phyloP scores from a whole-genome alignment of 2,113 vertebrate species.

The Myotis lucifugus region DNA sequence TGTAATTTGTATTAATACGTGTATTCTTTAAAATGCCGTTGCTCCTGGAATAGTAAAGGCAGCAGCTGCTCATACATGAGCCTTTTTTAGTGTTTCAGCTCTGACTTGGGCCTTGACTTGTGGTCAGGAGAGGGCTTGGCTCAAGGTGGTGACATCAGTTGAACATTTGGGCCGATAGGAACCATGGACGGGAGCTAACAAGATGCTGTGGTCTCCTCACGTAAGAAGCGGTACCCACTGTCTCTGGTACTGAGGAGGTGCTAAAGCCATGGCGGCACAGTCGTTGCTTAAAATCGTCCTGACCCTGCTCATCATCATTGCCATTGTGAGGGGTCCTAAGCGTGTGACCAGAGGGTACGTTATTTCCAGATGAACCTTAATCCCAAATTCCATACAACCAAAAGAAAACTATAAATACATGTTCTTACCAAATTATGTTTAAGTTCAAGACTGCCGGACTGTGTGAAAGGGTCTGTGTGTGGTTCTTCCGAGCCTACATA shows the following conservation, averaged over 20 bases:
- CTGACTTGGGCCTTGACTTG: background rate
- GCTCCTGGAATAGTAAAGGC: background rate
- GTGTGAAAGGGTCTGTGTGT: background rate
- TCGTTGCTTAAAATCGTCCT: background rate
- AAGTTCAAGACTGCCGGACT: background rate
- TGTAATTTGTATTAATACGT: background rate
- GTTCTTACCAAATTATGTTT: background rate
- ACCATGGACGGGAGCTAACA: background rate
- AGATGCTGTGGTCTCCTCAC: background rate
- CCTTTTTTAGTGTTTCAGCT: background rate
- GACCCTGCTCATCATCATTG: rapidly evolving
- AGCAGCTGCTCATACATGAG: rapidly evolving
- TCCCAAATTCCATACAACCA: background rate
- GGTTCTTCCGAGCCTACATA: background rate
- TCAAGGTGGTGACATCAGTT: background rate
- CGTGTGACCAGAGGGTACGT: background rate
- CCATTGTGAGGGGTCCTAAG: background rate
- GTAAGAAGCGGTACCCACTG: background rate
- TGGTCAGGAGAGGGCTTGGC: background rate
- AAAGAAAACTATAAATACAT: background rate
- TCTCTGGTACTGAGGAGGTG: background rate
- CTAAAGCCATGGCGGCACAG: rapidly evolving
- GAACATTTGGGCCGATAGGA: background rate
- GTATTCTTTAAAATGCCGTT: background rate
- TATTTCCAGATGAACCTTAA: background rate